A percentile compares a stretch with the other conserved stretches of the same genome.
Evolutionary conservation across 2,113 vertebrate species (phyloP).

Genomic region (Tor tambroides): DNA sequence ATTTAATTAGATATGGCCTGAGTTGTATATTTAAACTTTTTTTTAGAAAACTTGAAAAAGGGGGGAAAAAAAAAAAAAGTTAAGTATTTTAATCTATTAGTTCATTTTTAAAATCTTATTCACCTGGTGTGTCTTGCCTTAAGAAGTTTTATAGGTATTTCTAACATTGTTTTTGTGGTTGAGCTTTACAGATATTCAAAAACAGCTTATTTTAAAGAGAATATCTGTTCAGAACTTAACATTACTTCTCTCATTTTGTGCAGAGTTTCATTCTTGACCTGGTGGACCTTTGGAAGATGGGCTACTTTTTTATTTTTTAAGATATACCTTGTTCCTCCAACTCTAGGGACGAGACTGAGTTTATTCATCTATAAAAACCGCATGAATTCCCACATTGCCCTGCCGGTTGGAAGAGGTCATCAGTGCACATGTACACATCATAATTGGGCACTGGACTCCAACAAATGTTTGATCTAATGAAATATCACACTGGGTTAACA

Average conservation of each 20-base stretch:
- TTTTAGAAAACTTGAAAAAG: too few relatives aligned
- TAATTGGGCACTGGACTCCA: slow-evolving; percentile 34
- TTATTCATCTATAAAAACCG: slow-evolving; percentile 59
- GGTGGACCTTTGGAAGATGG: slow-evolving; percentile 30
- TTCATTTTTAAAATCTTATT: too few relatives aligned
- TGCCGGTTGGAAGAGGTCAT: slow-evolving; percentile 44
- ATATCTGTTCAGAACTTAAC: background rate
- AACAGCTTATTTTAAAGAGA: too few relatives aligned
- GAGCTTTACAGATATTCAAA: too few relatives aligned
- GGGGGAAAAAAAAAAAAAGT: too few relatives aligned
- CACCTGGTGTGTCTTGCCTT: too few relatives aligned
- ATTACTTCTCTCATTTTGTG: background rate
- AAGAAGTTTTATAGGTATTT: too few relatives aligned
- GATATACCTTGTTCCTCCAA: slow-evolving; percentile 58
- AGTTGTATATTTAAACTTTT: too few relatives aligned
- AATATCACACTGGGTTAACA: slow-evolving; percentile 52
- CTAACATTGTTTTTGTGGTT: too few relatives aligned
- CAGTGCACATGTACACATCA: slow-evolving; percentile 39
- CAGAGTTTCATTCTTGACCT: background rate
- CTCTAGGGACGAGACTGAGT: slow-evolving; percentile 63
- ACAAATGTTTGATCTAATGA: slow-evolving; percentile 33
- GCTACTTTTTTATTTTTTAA: slow-evolving; percentile 53
- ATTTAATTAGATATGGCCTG: too few relatives aligned
- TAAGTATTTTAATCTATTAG: too few relatives aligned
- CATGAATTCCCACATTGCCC: slow-evolving; percentile 63